Evolutionary conservation across 1,140 invertebrate genomes (phyloP), one percentile per base, ranked within the genome.

Genomic region (Propsilocerus akamusi): DNA sequence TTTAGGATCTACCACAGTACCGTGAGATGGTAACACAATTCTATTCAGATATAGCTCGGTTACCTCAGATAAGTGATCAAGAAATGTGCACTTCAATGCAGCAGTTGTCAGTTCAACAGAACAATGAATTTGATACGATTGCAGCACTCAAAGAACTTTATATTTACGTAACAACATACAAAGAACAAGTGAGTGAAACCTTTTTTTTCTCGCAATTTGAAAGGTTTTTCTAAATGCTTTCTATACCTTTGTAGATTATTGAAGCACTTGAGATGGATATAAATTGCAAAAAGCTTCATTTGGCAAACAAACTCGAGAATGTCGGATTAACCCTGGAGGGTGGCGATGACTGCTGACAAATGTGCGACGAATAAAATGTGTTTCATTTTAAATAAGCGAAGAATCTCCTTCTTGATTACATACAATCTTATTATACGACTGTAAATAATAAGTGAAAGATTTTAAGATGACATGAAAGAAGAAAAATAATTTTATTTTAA

Each of bases 111-210:
- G 76, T 84, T 20, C 79, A 83, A 58, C 87, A 93, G 66, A 73
- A 76, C 46, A 84, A 88, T 54, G 86, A 92, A 65, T 92, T 94
- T 59, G 87, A 93, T 64, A 86, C 83, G 52, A 74, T 91, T 52
- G 85, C 86, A 54, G 90, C 90, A 55, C 74, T 94, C 53, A 92
- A 93, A 70, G 89, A 94, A 68, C 75, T 94, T 50, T 93, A 92
- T 64, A 90, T 92, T 63, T 94, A 94, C 68, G 86, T 92, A 59
- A 86, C 82, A 58, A 92, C 91, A 72, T 94, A 94, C 69, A 83
- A 83, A 69, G 86, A 88, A 68, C 82, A 85, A 75, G 87, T 93
- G 70, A 76, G 71, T 71, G 55, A 30, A 49, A 49, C 47, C 34
- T 48, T 53, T 56, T 50, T 47, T 46, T 51, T 41, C 47, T 49